Base-by-base conservation (phyloP, 2,888 invertebrate species). In the Heliconius cydno region DNA sequence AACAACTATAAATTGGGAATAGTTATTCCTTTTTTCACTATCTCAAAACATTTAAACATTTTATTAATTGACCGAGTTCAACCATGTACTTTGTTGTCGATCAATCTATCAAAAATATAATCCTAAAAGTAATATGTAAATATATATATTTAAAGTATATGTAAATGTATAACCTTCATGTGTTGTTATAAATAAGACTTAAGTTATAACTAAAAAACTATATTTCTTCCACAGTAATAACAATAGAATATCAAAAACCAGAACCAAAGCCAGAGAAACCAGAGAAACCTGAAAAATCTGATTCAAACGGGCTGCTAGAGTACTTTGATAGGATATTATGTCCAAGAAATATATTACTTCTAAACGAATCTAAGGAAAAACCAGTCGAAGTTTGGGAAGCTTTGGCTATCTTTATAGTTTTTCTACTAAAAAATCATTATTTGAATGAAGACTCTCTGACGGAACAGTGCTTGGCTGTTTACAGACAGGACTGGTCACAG, bases 401-500 rank as follows among this genome's bases (percentile, higher is more conserved):
- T 0, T 85, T 96, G 83, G 92, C 94, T 0, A 86, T 88, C 0
- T 86, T 96, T 5, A 83, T 96, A 3, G 88, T 94, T 78, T 91
- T 90, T 80, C 82, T 97, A 86, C 87, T 97, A 75, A 91, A 93
- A 12, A 91, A 95, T 70, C 89, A 95, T 34, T 93, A 97, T 75
- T 86, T 97, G 81, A 95, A 92, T 6, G 93, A 96, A 25, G 96
- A 96, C 71, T 92, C 95, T 1, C 88, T 97, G 15, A 97, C 97
- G 83, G 95, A 96, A 74, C 96, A 97, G 84, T 97, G 97, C 84
- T 90, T 97, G 63, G 96, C 96, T 1, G 95, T 97, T 22, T 97
- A 97, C 80, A 95, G 96, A 84, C 95, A 96, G 83, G 96, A 97
- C 80, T 97, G 97, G 97, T 90, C 96, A 0, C 93, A 95, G 90